Evolutionary conservation across 2,113 vertebrate genomes (phyloP), one percentile per base, ranked within the genome.

Genomic region (Stigmatopora argus): DNA sequence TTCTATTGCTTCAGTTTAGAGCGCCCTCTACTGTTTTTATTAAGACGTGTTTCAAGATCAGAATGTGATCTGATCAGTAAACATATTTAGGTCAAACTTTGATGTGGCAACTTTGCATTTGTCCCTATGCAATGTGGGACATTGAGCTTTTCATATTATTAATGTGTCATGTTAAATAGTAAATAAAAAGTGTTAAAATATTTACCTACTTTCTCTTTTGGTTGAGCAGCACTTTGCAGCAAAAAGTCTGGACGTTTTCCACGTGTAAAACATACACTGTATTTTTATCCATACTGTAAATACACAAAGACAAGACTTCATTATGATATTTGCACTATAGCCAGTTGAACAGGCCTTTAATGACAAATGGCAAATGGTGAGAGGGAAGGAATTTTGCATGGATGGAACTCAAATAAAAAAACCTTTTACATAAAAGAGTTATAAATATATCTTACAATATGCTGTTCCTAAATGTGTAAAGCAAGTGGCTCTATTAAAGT

Each of bases 11-110:
- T 77, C 61, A 85, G 83, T 38, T 69, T 69, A 78, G 78, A 87
- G 89, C 89, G 90, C 90, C 91, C 90, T 90, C 91, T 90, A 74
- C 86, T 72, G 91, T 71, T 72, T 3, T 58, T 13, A 55, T 6
- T 45, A 19, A 21, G 1, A 21, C 18, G 18, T 10, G 5, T 31
- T 23, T 49, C 35, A 61, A 31, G 26, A 5, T 34, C 3, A 19
- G 8, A 48, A 18, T 48, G 7, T 15, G 8, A 48, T 34, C 14
- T 12, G 13, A 65, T 4, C 7, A 18, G 53, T 31, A 19, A 31
- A 59, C 35, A 52, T 46, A 46, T 59, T 64, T 17, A 23, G 19
- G 19, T 45, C 59, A 45, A 19, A 56, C 13, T 35, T 8, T 41
- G 57, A 12, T 12, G 0, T 57, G 55, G 1, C 18, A 11, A 34